These are phyloP conservation scores for Spicauda simplicius DNA, from an alignment of 2,888 invertebrate species.

Conservation along the genomic window DNA sequence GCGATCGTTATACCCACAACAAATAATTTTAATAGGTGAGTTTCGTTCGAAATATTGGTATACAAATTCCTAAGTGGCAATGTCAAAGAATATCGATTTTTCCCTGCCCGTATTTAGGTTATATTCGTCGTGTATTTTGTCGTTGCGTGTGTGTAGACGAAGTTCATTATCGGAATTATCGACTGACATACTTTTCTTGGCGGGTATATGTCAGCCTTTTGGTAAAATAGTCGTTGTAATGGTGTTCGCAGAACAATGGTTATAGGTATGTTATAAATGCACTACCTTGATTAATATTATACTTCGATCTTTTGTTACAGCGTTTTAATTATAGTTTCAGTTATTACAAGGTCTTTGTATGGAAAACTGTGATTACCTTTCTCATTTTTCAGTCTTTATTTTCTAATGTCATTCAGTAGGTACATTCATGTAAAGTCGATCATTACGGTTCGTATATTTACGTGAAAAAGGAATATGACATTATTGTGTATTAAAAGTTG, in stretches of 20 bases:
- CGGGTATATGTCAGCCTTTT: constrained; percentile 67
- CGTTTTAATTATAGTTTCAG: constrained; percentile 35
- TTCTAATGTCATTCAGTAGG: background rate
- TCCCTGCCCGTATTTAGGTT: constrained; percentile 74
- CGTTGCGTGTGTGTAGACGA: constrained; percentile 58
- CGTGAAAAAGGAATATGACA: background rate
- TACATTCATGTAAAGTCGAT: background rate
- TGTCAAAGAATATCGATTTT: constrained; percentile 80
- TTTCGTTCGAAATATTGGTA: constrained; percentile 54
- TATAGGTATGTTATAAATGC: constrained; percentile 54
- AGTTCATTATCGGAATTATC: constrained; percentile 71
- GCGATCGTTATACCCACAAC: constrained; percentile 72
- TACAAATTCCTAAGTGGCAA: constrained; percentile 63
- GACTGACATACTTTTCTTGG: constrained; percentile 54
- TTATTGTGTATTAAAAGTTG: constrained; percentile 3
- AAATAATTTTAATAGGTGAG: constrained; percentile 75
- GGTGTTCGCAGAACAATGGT: constrained; percentile 48
- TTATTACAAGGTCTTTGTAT: constrained; percentile 23
- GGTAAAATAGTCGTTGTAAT: constrained; percentile 58
- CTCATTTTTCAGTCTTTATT: background rate
- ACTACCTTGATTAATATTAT: constrained; percentile 21
- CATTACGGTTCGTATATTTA: background rate
- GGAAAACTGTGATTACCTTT: constrained; percentile 13
- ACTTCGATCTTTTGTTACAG: constrained; percentile 30
- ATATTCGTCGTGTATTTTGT: constrained; percentile 73